These are phyloP conservation scores for Pelecanoides urinatrix DNA, from an alignment of 2,113 vertebrate species.

Conservation along the genomic window DNA sequence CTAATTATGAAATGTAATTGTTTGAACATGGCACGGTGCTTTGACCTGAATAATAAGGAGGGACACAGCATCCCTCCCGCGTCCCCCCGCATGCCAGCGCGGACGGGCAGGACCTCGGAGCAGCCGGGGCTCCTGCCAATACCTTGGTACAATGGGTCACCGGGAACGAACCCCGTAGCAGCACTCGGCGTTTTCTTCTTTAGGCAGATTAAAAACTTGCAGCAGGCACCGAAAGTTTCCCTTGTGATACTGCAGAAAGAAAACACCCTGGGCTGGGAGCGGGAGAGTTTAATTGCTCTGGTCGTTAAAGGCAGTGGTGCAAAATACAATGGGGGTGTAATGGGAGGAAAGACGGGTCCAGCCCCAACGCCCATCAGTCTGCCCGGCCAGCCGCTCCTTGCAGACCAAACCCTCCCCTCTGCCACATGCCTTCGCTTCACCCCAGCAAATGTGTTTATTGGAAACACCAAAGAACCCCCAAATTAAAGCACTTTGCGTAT, in stretches of 20 bases:
- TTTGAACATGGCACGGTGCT: background rate
- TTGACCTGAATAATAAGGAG: conserved; percentile 40
- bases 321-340: background rate
- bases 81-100: accelerated
- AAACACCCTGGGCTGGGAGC: background rate
- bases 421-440: background rate
- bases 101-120: background rate
- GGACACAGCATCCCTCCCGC: background rate
- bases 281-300: background rate
- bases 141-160: accelerated
- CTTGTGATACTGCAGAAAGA: background rate
- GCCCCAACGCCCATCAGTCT: background rate
- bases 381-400: accelerated
- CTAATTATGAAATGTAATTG: conserved; percentile 52
- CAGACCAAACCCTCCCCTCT: background rate
- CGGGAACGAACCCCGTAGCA: accelerated
- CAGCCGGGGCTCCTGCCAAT: accelerated
- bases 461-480: background rate
- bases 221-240: background rate
- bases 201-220: background rate
- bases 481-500: accelerated
- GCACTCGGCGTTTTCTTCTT: accelerated
- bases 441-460: background rate
- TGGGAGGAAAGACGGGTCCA: background rate
- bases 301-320: background rate